These are phyloP conservation scores for Drosophila leontia DNA, from an alignment of 1,140 invertebrate species.

Conservation along the genomic window DNA sequence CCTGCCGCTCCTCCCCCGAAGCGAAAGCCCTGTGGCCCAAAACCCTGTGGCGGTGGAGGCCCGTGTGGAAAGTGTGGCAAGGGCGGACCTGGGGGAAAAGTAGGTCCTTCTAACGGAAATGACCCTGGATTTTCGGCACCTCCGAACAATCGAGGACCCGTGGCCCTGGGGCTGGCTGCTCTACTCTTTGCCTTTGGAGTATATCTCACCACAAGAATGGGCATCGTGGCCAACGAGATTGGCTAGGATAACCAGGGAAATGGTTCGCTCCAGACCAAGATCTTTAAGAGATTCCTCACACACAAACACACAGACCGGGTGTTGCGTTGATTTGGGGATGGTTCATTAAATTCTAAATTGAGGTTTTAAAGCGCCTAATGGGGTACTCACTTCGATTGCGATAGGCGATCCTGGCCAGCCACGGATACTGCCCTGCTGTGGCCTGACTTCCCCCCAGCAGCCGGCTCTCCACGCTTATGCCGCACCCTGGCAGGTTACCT, in stretches of 20 bases:
- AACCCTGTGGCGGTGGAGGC: conserved; percentile 20
- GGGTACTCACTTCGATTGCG: conserved; percentile 67
- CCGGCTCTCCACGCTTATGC: conserved; percentile 86
- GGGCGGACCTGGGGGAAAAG: background rate
- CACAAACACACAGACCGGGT: background rate
- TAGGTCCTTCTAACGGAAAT: background rate
- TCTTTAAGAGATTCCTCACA: background rate
- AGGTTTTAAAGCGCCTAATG: background rate
- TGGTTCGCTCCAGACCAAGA: background rate
- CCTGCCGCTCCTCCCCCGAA: background rate
- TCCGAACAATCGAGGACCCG: conserved; percentile 34
- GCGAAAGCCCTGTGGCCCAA: conserved; percentile 19
- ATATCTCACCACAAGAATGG: conserved; percentile 45
- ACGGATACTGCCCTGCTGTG: conserved; percentile 88
- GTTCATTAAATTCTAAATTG: conserved; percentile 36
- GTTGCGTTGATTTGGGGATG: conserved; percentile 21
- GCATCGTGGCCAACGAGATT: conserved; percentile 50
- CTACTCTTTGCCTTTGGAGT: conserved; percentile 61
- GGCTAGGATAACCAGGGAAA: conserved; percentile 29
- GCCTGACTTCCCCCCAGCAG: conserved; percentile 88
- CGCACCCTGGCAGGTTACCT: conserved; percentile 83
- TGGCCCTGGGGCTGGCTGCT: conserved; percentile 30
- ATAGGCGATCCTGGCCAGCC: conserved; percentile 89
- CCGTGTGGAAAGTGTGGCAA: conserved; percentile 17
- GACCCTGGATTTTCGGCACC: background rate